Conservation (phyloP, 2,113 vertebrate genomes). For the Caranx melampygus region DNA sequence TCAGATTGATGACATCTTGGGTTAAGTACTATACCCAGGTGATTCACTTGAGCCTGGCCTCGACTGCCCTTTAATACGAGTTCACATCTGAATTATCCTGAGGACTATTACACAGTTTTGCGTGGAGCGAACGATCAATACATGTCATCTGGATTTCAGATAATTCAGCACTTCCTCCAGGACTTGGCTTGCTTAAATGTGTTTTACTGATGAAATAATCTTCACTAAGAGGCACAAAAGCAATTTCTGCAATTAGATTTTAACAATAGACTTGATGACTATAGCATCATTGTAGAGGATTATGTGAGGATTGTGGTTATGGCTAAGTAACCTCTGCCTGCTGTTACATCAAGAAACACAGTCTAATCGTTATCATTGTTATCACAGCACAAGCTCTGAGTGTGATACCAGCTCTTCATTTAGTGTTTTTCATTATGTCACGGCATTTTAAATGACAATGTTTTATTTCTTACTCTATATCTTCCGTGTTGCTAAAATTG, state of each 20-base stretch:
- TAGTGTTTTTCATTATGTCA: too few relatives aligned
- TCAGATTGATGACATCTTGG: constrained; percentile 38
- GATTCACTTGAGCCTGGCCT: constrained; percentile 29
- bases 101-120: not conserved
- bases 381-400: not conserved
- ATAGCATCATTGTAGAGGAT: constrained; percentile 9
- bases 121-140: constrained; percentile 9
- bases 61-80: constrained; percentile 8
- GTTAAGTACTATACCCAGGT: constrained; percentile 39
- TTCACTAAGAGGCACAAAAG: constrained; percentile 15
- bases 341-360: constrained; percentile 36
- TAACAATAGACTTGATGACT: constrained; percentile 20
- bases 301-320: constrained; percentile 25
- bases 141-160: constrained; percentile 15
- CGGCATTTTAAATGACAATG: not conserved
- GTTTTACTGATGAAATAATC: constrained; percentile 28
- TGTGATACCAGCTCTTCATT: too few relatives aligned
- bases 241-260: constrained; percentile 37
- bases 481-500: not conserved
- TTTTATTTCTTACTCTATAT: not conserved
- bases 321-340: constrained; percentile 18
- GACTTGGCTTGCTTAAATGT: not conserved
- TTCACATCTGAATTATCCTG: constrained; percentile 36
- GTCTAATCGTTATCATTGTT: constrained; percentile 19
- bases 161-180: constrained; percentile 12